Evolutionary conservation across 53 echinoderm and acorn worm species (phyloP).

Genomic region (Mesocentrotus franciscanus): DNA sequence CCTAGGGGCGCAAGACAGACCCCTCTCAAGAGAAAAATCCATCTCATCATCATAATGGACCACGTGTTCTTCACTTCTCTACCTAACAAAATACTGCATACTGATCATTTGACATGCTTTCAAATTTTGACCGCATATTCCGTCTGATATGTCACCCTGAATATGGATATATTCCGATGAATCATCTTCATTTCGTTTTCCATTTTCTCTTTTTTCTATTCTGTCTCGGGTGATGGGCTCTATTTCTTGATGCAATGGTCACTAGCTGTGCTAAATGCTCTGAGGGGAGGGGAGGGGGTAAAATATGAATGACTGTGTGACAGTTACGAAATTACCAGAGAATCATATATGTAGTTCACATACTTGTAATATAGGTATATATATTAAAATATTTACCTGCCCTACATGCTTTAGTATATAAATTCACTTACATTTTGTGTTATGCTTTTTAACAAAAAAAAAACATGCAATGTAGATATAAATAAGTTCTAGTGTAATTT

Average conservation of each 20-base stretch:
- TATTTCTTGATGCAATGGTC: not conserved
- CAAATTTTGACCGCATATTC: conserved; percentile 14
- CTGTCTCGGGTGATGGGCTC: not conserved
- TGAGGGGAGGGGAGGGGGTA: not conserved
- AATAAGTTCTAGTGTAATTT: too few relatives aligned
- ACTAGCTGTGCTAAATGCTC: not conserved
- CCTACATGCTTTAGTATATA: too few relatives aligned
- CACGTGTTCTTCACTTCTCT: not conserved
- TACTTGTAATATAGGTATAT: too few relatives aligned
- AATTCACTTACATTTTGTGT: too few relatives aligned
- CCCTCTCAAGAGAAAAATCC: not conserved
- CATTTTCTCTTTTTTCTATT: not conserved
- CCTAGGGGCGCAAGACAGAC: not conserved
- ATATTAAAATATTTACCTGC: too few relatives aligned
- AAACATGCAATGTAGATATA: too few relatives aligned
- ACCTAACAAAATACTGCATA: conserved; percentile 14
- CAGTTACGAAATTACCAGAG: not conserved
- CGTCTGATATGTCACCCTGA: not conserved
- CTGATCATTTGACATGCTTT: not conserved
- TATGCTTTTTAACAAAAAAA: too few relatives aligned
- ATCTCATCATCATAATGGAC: conserved; percentile 27
- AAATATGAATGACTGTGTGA: not conserved
- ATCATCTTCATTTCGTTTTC: not conserved
- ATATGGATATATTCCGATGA: conserved; percentile 39
- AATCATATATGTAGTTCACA: not conserved